A percentile compares a stretch with the other conserved stretches of the same genome.
phyloP scores from a whole-genome alignment of 2,113 vertebrate species.

The Neolamprologus modestus region DNA sequence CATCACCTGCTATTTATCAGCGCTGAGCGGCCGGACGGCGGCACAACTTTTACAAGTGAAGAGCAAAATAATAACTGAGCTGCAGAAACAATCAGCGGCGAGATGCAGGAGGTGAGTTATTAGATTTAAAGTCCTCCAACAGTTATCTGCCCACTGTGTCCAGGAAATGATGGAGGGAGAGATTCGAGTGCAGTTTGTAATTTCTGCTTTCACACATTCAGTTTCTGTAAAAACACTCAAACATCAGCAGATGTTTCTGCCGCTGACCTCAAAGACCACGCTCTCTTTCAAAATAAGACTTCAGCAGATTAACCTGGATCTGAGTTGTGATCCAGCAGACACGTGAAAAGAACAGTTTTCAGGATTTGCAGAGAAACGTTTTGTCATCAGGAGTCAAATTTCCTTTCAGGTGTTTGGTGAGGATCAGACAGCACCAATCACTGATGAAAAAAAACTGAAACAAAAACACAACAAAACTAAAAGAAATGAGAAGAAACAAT shows the following conservation, averaged over 20 bases:
- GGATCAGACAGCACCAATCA: neutral
- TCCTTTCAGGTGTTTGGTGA: neutral
- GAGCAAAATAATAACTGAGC: constrained; percentile 49
- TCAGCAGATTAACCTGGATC: neutral
- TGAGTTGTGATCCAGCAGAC: neutral
- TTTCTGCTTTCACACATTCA: neutral
- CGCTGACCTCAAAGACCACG: neutral
- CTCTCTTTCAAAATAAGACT: neutral
- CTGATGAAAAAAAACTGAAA: neutral
- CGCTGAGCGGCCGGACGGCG: neutral
- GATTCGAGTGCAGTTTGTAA: neutral
- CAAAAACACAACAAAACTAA: neutral
- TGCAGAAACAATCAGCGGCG: constrained; percentile 27
- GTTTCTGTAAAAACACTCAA: neutral
- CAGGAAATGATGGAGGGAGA: neutral
- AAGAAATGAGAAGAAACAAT: neutral
- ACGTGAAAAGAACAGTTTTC: neutral
- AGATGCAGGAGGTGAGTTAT: constrained; percentile 20
- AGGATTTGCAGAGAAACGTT: neutral
- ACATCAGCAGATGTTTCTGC: neutral
- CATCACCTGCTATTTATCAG: constrained; percentile 60
- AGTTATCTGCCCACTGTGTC: neutral
- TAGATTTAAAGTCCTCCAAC: constrained; percentile 17
- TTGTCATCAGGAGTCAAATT: neutral
- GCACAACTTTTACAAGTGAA: constrained; percentile 24